Evolutionary conservation across 2,888 invertebrate species (phyloP), one percentile per base, ranked within the genome.

Genomic region (Leptura quadrifasciata): DNA sequence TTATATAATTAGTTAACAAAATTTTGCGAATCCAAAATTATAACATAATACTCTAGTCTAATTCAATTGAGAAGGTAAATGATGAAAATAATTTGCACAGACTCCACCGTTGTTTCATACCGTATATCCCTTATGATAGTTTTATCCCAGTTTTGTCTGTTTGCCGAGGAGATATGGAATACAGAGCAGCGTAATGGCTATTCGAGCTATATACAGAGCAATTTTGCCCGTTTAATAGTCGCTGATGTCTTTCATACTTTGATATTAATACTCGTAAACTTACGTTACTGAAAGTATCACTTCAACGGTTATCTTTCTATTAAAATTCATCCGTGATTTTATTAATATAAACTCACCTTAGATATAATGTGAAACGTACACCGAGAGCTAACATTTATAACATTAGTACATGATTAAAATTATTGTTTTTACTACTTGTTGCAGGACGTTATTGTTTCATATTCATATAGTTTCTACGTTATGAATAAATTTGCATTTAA

Each of bases 171-270:
- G 61, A 67, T 76, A 76, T 76, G 52, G 61, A 54, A 54, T 61
- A 76, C 21, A 17, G 68, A 27, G 35, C 57, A 55, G 12, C 8
- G 71, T 75, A 72, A 76, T 67, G 72, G 58, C 54, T 72, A 58
- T 76, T 76, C 61, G 55, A 60, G 78, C 78, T 74, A 70, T 77
- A 78, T 76, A 75, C 72, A 64, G 75, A 61, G 78, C 71, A 72
- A 77, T 76, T 78, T 75, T 70, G 69, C 47, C 76, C 76, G 75
- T 72, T 79, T 79, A 79, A 77, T 77, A 69, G 76, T 71, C 72
- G 54, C 74, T 79, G 76, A 79, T 79, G 79, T 72, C 76, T 79
- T 77, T 77, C 79, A 75, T 77, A 74, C 76, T 77, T 79, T 47
- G 72, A 76, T 74, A 78, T 78, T 78, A 79, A 78, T 79, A 61